Conservation (phyloP, 2,797 vertebrate genomes). For the Gadopsis bispinosus region DNA sequence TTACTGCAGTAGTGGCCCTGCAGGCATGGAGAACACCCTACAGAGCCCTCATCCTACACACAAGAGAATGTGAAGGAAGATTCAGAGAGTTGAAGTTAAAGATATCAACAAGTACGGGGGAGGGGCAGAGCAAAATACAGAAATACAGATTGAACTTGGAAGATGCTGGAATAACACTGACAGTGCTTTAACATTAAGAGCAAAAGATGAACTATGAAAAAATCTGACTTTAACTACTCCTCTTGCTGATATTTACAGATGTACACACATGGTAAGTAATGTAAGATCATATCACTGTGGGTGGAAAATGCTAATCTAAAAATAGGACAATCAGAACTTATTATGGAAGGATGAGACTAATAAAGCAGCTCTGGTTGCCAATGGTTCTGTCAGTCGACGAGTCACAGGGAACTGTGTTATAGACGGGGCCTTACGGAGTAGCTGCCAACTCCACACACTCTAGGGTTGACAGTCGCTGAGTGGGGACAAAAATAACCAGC, state of each 20-base stretch:
- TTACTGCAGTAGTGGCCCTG: slow-evolving; percentile 90
- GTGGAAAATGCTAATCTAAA: slow-evolving; percentile 62
- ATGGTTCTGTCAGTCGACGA: slow-evolving; percentile 45
- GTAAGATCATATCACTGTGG: slow-evolving; percentile 60
- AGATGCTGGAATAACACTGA: slow-evolving; percentile 33
- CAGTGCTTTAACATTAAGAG: slow-evolving; percentile 18
- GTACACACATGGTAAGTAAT: slow-evolving; percentile 63
- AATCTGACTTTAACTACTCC: slow-evolving; percentile 32
- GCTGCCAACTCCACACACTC: slow-evolving; percentile 87
- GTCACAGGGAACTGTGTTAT: slow-evolving; percentile 50
- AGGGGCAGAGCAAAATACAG: slow-evolving; percentile 54
- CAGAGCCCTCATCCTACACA: slow-evolving; percentile 87
- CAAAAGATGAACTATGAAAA: slow-evolving; percentile 32
- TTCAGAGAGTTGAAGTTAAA: slow-evolving; percentile 62
- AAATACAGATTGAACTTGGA: slow-evolving; percentile 40
- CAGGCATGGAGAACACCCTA: slow-evolving; percentile 86
- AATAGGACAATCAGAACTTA: slow-evolving; percentile 58
- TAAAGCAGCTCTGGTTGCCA: slow-evolving; percentile 46
- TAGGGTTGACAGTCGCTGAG: slow-evolving; percentile 86
- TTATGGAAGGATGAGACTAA: slow-evolving; percentile 43
- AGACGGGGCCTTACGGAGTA: slow-evolving; percentile 89
- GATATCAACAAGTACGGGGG: slow-evolving; percentile 67
- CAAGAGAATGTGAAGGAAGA: slow-evolving; percentile 52
- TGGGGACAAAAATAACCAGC: slow-evolving; percentile 90
- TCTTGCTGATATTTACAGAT: slow-evolving; percentile 62